Evolutionary conservation across 2,113 vertebrate species (phyloP), one percentile per base, ranked within the genome.

Genomic region (Apistogramma diplotaenia): DNA sequence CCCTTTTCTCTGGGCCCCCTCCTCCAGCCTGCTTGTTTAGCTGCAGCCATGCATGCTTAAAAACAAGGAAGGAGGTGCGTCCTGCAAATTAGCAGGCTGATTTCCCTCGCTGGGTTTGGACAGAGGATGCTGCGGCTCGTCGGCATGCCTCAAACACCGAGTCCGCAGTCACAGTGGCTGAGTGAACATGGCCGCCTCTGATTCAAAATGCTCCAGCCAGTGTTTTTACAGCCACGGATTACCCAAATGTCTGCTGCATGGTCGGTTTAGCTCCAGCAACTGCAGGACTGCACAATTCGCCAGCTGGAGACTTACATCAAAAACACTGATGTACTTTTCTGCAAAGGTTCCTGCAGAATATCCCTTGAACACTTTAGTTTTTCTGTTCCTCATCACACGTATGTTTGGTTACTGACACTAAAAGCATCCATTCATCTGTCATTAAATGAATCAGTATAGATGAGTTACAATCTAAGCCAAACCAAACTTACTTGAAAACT

Each of bases 81-180:
- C 89, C 94, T 94, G 94, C 94, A 95, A 95, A 95, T 94, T 92
- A 94, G 93, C 86, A 85, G 90, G 73, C 61, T 91, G 81, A 95
- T 95, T 95, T 95, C 92, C 94, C 94, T 95, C 53, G 21, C 84
- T 51, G 91, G 92, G 94, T 92, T 94, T 93, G 85, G 78, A 91
- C 92, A 91, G 90, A 82, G 91, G 79, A 82, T 62, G 85, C 88
- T n/a, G 84, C 83, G 86, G 89, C 88, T 81, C 84, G 79, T 81
- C 81, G 60, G 70, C 80, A 80, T 74, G 55, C 49, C 49, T 83
- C 84, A 81, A 88, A 87, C 89, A 79, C 79, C 4, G 23, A 37
- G 89, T 73, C 65, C 46, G 6, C 23, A 60, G 81, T 84, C 83
- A 90, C 87, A 61, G 82, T 54, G 89, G 76, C 79, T 84, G 73